Evolutionary conservation across 2,113 vertebrate genomes (phyloP).

Genomic region (Heterotis niloticus): DNA sequence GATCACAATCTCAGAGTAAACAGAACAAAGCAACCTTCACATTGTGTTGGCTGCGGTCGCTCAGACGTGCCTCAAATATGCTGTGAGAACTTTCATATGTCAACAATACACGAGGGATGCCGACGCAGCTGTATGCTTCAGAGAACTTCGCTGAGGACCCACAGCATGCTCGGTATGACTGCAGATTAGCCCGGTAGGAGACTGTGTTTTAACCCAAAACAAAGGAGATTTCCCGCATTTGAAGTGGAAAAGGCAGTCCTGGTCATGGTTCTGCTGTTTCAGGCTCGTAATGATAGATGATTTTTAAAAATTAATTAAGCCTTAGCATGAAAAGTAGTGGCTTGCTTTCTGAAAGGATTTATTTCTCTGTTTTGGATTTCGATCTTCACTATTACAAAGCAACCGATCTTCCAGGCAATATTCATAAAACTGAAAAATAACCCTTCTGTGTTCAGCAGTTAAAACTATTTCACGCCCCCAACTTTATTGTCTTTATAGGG

Average conservation of each 20-base stretch:
- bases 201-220: neutral
- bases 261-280: neutral
- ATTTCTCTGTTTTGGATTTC: neutral
- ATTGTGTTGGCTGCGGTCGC: too few relatives aligned
- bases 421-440: constrained; percentile 8
- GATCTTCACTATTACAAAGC: constrained; percentile 12
- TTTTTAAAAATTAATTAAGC: neutral
- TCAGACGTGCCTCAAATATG: too few relatives aligned
- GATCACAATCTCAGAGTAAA: too few relatives aligned
- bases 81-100: neutral
- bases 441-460: neutral
- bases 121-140: neutral
- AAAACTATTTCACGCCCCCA: constrained; percentile 1
- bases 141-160: neutral
- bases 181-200: neutral
- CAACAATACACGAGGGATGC: neutral
- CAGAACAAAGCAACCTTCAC: too few relatives aligned
- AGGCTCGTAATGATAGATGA: neutral
- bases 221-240: neutral
- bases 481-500: neutral
- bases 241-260: neutral
- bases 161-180: neutral
- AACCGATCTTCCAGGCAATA: neutral
- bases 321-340: neutral
- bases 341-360: neutral